Conservation (phyloP, 2,797 vertebrate genomes). For the Lagothrix lagotricha region DNA sequence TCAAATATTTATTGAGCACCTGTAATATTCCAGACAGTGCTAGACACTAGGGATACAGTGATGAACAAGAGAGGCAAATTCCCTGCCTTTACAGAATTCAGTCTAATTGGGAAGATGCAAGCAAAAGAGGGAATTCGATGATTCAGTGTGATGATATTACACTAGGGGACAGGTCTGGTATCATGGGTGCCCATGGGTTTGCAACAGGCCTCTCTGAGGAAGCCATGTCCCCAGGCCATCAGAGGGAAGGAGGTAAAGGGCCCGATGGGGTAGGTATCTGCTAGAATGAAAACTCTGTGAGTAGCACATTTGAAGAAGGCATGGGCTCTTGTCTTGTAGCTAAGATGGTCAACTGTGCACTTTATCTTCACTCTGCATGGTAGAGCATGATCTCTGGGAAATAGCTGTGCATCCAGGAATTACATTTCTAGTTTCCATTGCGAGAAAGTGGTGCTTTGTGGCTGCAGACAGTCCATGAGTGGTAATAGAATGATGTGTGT, state of each 20-base stretch:
- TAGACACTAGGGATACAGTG: constrained; percentile 35
- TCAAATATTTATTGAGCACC: neutral
- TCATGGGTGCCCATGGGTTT: neutral
- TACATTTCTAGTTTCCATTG: neutral
- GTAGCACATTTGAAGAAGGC: neutral
- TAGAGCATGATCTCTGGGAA: neutral
- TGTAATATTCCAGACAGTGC: constrained; percentile 36
- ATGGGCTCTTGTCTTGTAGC: neutral
- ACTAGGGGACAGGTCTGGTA: neutral
- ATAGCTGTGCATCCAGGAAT: neutral
- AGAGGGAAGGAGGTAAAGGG: neutral
- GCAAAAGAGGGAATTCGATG: neutral
- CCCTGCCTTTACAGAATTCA: neutral
- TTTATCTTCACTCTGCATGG: neutral
- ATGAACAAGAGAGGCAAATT: neutral
- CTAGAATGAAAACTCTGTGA: neutral
- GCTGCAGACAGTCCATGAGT: neutral
- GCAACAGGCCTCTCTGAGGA: neutral
- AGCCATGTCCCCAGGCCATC: neutral
- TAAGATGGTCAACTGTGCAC: neutral
- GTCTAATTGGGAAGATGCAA: neutral
- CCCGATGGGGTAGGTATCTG: neutral
- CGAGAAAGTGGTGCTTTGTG: neutral
- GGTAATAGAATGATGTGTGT: neutral
- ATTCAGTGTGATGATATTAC: neutral